Conservation (phyloP, 2,797 vertebrate species). For the Trachops cirrhosus region DNA sequence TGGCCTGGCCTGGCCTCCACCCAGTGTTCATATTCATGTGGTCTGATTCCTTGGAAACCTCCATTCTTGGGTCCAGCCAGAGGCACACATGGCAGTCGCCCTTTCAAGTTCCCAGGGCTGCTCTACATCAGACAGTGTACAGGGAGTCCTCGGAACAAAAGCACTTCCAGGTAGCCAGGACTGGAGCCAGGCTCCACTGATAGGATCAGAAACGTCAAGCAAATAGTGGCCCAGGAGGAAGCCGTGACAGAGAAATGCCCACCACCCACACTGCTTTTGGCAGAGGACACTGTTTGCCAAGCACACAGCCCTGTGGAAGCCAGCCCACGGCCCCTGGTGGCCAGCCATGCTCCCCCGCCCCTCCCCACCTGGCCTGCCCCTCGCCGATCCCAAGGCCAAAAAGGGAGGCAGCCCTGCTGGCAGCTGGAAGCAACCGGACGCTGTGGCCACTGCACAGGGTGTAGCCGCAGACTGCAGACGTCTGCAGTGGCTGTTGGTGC, state of each 20-base stretch:
- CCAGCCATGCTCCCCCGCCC: background rate
- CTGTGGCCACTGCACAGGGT: background rate
- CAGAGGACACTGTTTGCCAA: background rate
- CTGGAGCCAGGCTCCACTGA: constrained; percentile 32
- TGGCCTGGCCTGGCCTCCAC: background rate
- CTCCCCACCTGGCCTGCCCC: background rate
- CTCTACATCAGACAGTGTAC: constrained; percentile 36
- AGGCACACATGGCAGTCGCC: background rate
- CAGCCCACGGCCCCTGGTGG: background rate
- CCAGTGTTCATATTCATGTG: background rate
- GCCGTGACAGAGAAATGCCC: constrained; percentile 10
- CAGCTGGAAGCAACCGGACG: background rate
- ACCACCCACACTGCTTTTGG: constrained; percentile 7
- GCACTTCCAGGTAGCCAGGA: constrained; percentile 66
- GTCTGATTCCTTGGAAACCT: constrained; percentile 60
- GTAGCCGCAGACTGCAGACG: background rate
- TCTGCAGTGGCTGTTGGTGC: background rate
- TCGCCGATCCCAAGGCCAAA: background rate
- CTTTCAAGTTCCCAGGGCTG: constrained; percentile 54
- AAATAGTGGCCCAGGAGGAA: constrained; percentile 51
- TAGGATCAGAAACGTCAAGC: constrained; percentile 53
- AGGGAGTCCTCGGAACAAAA: constrained; percentile 48
- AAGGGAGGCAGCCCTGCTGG: constrained; percentile 22
- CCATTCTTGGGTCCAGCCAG: constrained; percentile 48
- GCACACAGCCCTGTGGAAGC: background rate